Percentiles rank a stretch among this genome's conserved stretches.
phyloP scores from a whole-genome alignment of 2,113 vertebrate species.

The Crotalus helleri region DNA sequence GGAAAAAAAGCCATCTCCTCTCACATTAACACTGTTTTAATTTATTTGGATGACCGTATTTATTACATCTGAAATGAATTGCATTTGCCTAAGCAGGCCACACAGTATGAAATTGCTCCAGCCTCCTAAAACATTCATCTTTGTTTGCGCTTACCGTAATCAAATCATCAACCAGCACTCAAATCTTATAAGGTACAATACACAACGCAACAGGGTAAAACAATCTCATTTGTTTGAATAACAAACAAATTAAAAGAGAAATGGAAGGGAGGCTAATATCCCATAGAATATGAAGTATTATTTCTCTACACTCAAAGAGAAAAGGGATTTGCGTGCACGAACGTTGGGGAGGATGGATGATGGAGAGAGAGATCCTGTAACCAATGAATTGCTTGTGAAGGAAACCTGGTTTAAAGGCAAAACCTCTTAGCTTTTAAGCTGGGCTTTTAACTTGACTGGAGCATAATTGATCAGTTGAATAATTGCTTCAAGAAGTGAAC shows the following conservation, averaged over 20 bases:
- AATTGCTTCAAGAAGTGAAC: conserved; percentile 53
- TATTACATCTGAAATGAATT: conserved; percentile 41
- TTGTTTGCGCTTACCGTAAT: conserved; percentile 7
- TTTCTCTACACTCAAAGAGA: conserved; percentile 7
- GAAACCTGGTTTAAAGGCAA: conserved; percentile 13
- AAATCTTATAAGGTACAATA: conserved; percentile 37
- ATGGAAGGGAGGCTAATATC: background rate
- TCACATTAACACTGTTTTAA: conserved; percentile 37
- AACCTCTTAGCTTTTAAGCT: conserved; percentile 37
- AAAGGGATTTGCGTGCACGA: background rate
- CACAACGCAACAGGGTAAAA: conserved; percentile 9
- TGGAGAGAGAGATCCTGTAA: background rate
- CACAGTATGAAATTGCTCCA: background rate
- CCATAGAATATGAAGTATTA: background rate
- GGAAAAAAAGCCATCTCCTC: background rate
- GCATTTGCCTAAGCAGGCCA: conserved; percentile 5
- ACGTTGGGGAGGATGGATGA: background rate
- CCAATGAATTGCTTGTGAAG: conserved; percentile 20
- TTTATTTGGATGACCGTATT: conserved; percentile 37
- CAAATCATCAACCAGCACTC: conserved; percentile 38
- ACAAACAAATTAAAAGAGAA: conserved; percentile 36
- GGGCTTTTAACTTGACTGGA: conserved; percentile 15
- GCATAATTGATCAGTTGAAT: conserved; percentile 52
- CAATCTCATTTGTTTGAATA: conserved; percentile 25
- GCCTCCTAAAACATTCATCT: conserved; percentile 21